Evolutionary conservation across 1,140 invertebrate genomes (phyloP).

Genomic region (Megathymus violae): DNA sequence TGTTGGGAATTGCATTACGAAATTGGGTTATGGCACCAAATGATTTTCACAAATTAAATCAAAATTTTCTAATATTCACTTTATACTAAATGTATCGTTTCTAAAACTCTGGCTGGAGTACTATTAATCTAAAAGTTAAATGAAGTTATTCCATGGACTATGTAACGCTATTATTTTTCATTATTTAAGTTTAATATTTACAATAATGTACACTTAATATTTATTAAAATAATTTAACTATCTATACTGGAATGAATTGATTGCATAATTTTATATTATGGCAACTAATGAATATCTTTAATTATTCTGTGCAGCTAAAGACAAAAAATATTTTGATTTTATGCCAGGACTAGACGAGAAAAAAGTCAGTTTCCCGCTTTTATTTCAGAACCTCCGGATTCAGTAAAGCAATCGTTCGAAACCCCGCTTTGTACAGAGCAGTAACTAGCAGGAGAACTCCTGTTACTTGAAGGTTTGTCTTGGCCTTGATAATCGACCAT

Average conservation of each 20-base stretch:
- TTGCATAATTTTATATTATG: slow-evolving; percentile 16
- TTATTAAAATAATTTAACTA: slow-evolving; percentile 33
- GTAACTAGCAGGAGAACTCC: slow-evolving; percentile 75
- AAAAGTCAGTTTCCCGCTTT: slow-evolving; percentile 65
- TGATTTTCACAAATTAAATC: too few relatives aligned
- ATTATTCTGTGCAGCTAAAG: slow-evolving; percentile 2
- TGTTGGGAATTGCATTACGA: slow-evolving; percentile 21
- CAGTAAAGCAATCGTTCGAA: slow-evolving; percentile 70
- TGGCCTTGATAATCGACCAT: slow-evolving; percentile 65
- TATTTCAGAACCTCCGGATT: slow-evolving; percentile 67
- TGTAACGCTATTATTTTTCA: neutral
- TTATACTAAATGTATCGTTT: too few relatives aligned
- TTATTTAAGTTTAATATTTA: slow-evolving; percentile 14
- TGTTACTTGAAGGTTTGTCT: slow-evolving; percentile 65
- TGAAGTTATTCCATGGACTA: neutral
- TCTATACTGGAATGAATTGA: slow-evolving; percentile 20
- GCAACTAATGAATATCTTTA: slow-evolving; percentile 28
- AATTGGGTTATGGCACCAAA: slow-evolving; percentile 23
- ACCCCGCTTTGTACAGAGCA: slow-evolving; percentile 71
- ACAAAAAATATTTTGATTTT: slow-evolving; percentile 3
- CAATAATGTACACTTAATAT: slow-evolving; percentile 22
- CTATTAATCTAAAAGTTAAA: neutral
- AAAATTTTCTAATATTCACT: too few relatives aligned
- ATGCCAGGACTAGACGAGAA: slow-evolving; percentile 25
- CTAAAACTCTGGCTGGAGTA: neutral